phyloP scores from a whole-genome alignment of 2,113 vertebrate species.

The Oriolus oriolus region DNA sequence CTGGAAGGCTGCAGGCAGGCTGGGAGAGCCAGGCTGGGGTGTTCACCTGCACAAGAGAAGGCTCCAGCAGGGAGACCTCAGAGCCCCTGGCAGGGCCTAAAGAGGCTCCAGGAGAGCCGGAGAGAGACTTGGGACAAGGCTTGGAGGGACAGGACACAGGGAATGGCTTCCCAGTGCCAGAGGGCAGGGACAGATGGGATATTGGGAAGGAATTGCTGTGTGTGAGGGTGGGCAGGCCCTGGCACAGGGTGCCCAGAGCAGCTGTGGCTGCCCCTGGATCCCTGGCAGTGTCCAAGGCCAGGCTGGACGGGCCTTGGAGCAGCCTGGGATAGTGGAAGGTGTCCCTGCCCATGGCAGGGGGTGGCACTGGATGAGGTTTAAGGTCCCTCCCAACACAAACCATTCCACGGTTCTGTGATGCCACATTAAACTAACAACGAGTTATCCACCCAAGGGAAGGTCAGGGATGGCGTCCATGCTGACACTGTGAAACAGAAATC shows the following conservation, averaged over 20 bases:
- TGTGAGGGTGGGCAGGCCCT: background rate
- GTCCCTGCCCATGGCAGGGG: background rate
- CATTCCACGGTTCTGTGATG: background rate
- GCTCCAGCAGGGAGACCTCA: background rate
- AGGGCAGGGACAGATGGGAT: background rate
- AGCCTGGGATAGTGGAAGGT: rapidly evolving
- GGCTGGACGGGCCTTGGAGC: rapidly evolving
- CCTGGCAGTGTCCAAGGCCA: background rate
- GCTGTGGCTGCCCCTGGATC: background rate
- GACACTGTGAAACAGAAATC: background rate
- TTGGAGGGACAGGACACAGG: background rate
- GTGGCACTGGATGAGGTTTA: rapidly evolving
- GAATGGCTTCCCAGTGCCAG: background rate
- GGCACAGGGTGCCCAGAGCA: background rate
- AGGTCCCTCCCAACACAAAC: background rate
- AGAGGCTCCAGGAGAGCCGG: background rate
- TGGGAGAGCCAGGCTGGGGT: background rate
- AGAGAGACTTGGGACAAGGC: background rate
- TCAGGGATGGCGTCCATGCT: background rate
- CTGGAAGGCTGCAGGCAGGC: background rate
- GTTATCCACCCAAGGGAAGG: background rate
- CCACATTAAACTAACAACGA: background rate
- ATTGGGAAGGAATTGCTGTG: rapidly evolving
- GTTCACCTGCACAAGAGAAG: background rate
- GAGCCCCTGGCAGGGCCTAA: background rate